Base-by-base conservation (phyloP, 2,888 invertebrate genomes). In the Minunthozetes semirufus region DNA sequence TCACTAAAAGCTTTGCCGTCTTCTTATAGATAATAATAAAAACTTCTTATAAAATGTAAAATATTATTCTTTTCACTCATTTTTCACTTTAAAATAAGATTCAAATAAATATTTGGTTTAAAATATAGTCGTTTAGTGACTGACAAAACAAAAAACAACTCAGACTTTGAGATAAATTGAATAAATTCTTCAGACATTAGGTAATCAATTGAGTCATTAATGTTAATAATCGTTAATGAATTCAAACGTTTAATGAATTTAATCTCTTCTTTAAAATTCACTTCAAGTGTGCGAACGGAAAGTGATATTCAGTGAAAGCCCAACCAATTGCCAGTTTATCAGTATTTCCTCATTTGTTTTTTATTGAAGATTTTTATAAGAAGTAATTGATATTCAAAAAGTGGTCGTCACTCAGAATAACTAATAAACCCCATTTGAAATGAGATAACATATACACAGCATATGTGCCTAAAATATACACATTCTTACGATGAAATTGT, bases 21-120 rank as follows among this genome's bases (percentile, higher is more conserved):
- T 63, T 15, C 33, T n/a, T n/a, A n/a, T 63, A 63, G 63, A 63
- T 63, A 63, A 63, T 63, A 63, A n/a, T n/a, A 63, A 56, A 48
- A 6, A 56, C 56, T 56, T 56, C 56, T 56, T 56, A 56, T 9
- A 25, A 56, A 56, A n/a, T n/a, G n/a, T n/a, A 61, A 27, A 61
- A 61, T n/a, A 33, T n/a, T 19, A 56, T 8, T 6, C 13, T 25
- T 53, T 53, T 8, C 11, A 11, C 4, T 13, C 15, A 53, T 33
- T 61, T 29, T 29, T n/a, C 17, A 13, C 29, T 33, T 29, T n/a
- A n/a, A n/a, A n/a, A n/a, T n/a, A n/a, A n/a, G n/a, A n/a, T n/a
- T n/a, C n/a, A n/a, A n/a, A n/a, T 15, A 25, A 61, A 38, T 29
- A 63, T 17, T 63, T 25, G 11, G 8, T 27, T 22, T 27, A 8